Evolutionary conservation across 2,113 vertebrate species (phyloP), one percentile per base, ranked within the genome.

Genomic region (Sitta europaea): DNA sequence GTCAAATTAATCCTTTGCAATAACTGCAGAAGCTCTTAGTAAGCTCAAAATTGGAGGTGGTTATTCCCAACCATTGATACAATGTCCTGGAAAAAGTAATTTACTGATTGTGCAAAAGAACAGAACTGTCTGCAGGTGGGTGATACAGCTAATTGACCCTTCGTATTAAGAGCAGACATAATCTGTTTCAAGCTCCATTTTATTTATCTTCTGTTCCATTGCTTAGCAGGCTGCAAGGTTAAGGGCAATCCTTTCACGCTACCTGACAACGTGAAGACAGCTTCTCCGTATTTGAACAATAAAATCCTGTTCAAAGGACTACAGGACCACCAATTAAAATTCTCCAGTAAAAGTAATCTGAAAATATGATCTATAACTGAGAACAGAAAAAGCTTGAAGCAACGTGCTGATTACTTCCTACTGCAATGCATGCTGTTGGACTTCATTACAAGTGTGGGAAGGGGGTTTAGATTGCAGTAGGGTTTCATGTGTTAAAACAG

Each of bases 251-350:
- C 53, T 91, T 93, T 86, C 61, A 81, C 7, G 1, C 20, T 71
- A 27, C 82, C 83, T 93, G 96, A 95, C 88, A 96, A 61, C 0
- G 4, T 33, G 73, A 94, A 79, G 88, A 67, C 80, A 93, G 79
- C 36, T 93, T 93, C 96, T 94, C 81, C 54, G 81, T 68, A 90
- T 90, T 84, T 96, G 88, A 95, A 91, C 91, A 96, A 90, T 95
- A 93, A 98, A 96, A 95, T 92, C 62, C 96, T 84, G 75, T 97
- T 94, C 95, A 74, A 97, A 95, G 83, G 90, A 89, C 92, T 97
- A 90, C 91, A 95, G 66, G 95, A 97, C 68, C 73, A 90, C 61
- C 92, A 96, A 97, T 96, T 97, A 97, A 97, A 96, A 92, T 62
- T 90, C 95, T 95, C 47, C 53, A 79, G 50, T 91, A 93, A 94